Evolutionary conservation across 1,140 invertebrate genomes (phyloP).

Genomic region (Oreohelix idahoensis): DNA sequence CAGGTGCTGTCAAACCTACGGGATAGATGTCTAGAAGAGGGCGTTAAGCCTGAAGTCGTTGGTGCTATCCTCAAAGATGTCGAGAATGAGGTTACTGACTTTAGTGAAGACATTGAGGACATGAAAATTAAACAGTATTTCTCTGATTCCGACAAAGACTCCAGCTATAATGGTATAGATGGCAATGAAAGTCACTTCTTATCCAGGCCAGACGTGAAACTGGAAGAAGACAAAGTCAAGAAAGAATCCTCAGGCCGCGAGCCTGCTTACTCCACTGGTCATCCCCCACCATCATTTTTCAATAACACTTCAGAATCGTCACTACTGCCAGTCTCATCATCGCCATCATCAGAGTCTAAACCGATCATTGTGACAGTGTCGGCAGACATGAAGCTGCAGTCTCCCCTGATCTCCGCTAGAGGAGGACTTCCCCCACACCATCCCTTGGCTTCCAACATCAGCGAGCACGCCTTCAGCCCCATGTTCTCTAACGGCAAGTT

Average conservation of each 20-base stretch:
- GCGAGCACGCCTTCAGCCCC: slow-evolving; percentile 55
- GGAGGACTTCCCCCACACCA: slow-evolving; percentile 36
- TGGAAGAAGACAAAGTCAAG: neutral
- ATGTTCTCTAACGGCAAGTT: slow-evolving; percentile 42
- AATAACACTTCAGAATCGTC: slow-evolving; percentile 6
- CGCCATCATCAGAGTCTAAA: slow-evolving; percentile 22
- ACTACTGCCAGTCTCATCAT: slow-evolving; percentile 7
- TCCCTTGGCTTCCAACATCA: slow-evolving; percentile 49
- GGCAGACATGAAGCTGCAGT: neutral
- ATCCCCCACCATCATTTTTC: slow-evolving; percentile 10
- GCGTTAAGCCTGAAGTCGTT: slow-evolving; percentile 19
- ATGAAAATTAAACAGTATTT: slow-evolving; percentile 33
- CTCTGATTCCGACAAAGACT: slow-evolving; percentile 11
- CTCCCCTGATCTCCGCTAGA: neutral
- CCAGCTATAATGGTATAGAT: slow-evolving; percentile 24
- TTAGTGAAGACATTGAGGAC: slow-evolving; percentile 29
- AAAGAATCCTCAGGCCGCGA: neutral
- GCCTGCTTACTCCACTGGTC: neutral
- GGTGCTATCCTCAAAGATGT: slow-evolving; percentile 33
- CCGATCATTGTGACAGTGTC: slow-evolving; percentile 37
- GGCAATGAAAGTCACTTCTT: slow-evolving; percentile 15
- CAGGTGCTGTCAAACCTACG: slow-evolving; percentile 25
- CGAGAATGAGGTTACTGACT: slow-evolving; percentile 17
- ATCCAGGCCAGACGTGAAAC: slow-evolving; percentile 1
- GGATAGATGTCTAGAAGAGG: slow-evolving; percentile 20